Base-by-base conservation (phyloP, 2,113 vertebrate species). In the Aphyosemion australe region DNA sequence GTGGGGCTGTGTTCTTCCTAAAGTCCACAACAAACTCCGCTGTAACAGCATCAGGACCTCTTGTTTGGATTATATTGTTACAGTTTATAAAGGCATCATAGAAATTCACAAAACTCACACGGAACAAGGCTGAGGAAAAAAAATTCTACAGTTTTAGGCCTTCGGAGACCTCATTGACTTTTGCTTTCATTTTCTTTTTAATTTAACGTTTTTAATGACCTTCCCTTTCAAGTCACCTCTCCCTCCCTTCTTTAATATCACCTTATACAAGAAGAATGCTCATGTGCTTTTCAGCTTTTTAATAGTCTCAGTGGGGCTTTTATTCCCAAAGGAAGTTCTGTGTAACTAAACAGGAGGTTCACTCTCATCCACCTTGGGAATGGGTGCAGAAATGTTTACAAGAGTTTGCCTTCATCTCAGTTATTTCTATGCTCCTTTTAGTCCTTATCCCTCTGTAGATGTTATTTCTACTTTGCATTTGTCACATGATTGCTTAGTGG, bases 381-480 rank as follows among this genome's bases (percentile, higher is more conserved):
- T 64, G 58, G 59, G 61, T 67, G 46, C 72, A 80, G 51, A 37
- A 46, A 71, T 50, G 54, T 76, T 60, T 56, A 45, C 20, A 12
- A 16, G 41, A 26, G 31, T 60, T 72, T 76, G 41, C 37, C 12
- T 1, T 54, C 21, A 4, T 6, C 18, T 34, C 54, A 56, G 21
- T 73, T 34, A 4, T 52, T 58, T 4, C 2, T 42, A 32, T 9
- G 53, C 45, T 53, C 21, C 19, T 57, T 43, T 20, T 63, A 39
- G 7, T 20, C 2, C 34, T 10, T 41, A 41, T 41, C 31, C 21
- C 49, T 74, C 20, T 69, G 55, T 82, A 87, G 80, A 46, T 61
- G 81, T 74, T 31, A 15, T 82, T 63, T 73, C 46, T 64, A 64
- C 69, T 69, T 68, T 61, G 62, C 80, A 70, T 85, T 79, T 80